Conservation (phyloP, 1,140 invertebrate species). For the Rhagoletis pomonella region DNA sequence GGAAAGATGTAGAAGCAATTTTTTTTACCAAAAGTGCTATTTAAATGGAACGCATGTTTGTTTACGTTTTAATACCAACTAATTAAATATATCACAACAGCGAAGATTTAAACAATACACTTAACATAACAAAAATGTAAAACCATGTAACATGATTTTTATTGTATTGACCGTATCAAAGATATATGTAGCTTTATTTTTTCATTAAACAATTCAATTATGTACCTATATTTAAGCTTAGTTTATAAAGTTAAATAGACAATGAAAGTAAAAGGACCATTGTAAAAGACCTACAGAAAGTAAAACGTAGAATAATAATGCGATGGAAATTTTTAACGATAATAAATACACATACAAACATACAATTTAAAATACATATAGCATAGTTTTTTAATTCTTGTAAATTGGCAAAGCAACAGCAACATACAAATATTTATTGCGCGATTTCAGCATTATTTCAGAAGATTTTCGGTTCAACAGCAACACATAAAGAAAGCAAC, state of each 20-base stretch:
- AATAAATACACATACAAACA: neutral
- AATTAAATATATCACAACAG: neutral
- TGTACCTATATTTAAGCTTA: neutral
- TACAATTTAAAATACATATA: no score
- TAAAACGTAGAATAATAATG: neutral
- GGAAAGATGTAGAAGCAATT: neutral
- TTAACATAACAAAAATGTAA: neutral
- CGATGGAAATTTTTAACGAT: neutral
- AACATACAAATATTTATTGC: no score
- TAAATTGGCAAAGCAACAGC: no score
- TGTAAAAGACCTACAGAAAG: neutral
- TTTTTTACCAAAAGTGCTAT: neutral
- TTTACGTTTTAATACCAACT: neutral
- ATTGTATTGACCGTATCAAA: constrained; percentile 7
- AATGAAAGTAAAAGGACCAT: constrained; percentile 10
- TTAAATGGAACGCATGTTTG: neutral
- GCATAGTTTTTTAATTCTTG: no score
- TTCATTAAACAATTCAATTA: neutral
- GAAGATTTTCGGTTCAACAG: no score
- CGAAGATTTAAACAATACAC: neutral
- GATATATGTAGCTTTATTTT: constrained; percentile 42
- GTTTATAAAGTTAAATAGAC: neutral
- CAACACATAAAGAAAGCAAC: no score
- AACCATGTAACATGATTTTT: neutral
- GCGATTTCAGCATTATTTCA: no score